Evolutionary conservation across 2,797 vertebrate genomes (phyloP).

Genomic region (Thripadectes ignobilis): DNA sequence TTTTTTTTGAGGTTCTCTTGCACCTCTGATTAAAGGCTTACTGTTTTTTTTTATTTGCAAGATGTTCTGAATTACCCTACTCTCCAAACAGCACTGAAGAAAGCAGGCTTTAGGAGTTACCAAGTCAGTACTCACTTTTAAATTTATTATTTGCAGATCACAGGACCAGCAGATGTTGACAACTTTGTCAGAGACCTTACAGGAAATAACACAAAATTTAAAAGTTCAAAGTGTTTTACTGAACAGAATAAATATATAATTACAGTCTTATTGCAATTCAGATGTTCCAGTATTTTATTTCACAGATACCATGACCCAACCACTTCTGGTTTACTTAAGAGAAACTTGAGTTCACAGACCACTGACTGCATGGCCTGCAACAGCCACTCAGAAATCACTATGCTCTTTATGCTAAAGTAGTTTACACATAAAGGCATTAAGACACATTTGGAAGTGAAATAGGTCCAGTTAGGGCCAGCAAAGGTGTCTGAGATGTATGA

Average conservation of each 20-base stretch:
- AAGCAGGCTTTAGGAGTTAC: background rate
- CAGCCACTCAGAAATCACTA: constrained; percentile 48
- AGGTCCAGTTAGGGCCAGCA: constrained; percentile 16
- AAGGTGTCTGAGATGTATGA: background rate
- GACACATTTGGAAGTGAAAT: constrained; percentile 54
- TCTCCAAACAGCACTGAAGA: background rate
- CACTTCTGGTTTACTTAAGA: constrained; percentile 52
- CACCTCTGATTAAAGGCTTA: background rate
- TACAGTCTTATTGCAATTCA: constrained; percentile 42
- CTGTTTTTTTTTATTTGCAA: background rate
- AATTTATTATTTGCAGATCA: constrained; percentile 16
- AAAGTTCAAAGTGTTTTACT: constrained; percentile 29
- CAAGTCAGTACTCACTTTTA: background rate
- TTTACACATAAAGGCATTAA: constrained; percentile 46
- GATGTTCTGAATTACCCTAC: background rate
- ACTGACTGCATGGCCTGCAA: constrained; percentile 40
- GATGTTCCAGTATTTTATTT: constrained; percentile 42
- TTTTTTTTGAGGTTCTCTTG: rapidly evolving
- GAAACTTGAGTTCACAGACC: constrained; percentile 67
- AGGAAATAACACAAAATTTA: background rate
- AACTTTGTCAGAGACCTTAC: background rate
- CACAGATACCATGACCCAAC: constrained; percentile 34
- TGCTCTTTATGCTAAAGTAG: constrained; percentile 37
- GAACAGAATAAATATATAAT: constrained; percentile 56
- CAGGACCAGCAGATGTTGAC: constrained; percentile 6